A percentile compares a stretch with the other conserved stretches of the same genome.
These are phyloP conservation scores for Odontomachus brunneus DNA, from an alignment of 1,140 invertebrate species.

Conservation along the genomic window DNA sequence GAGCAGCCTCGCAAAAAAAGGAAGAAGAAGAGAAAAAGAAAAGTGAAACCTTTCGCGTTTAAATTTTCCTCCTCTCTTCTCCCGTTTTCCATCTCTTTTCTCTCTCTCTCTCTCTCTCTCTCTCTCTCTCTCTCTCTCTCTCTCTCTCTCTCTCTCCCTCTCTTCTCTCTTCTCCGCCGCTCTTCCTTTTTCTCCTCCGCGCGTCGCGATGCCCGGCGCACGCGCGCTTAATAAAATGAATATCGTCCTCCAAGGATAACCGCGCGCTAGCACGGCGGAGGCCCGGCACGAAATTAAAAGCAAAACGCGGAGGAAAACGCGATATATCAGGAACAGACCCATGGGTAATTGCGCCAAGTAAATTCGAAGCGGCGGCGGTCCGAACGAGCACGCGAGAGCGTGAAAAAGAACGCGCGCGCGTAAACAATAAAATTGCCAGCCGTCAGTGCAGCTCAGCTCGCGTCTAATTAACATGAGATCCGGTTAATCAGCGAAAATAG, in stretches of 20 bases:
- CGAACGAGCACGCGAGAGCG: conserved; percentile 38
- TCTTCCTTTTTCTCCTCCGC: neutral
- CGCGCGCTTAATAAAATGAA: conserved; percentile 60
- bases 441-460: conserved; percentile 6
- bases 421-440: conserved; percentile 66
- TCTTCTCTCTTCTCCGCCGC: neutral
- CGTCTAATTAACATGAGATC: conserved; percentile 47
- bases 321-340: conserved; percentile 66
- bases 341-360: conserved; percentile 68
- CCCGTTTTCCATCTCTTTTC: conserved; percentile 23
- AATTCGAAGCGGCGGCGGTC: conserved; percentile 62
- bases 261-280: conserved; percentile 33
- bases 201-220: conserved; percentile 47
- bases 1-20: neutral
- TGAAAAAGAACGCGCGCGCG: conserved; percentile 44
- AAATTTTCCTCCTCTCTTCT: conserved; percentile 43
- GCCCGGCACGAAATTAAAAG: conserved; percentile 67
- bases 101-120: conserved; percentile 27
- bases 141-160: neutral
- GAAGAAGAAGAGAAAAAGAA: neutral
- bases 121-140: conserved; percentile 11
- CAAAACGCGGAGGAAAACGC: conserved; percentile 61
- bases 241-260: conserved; percentile 52
- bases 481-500: conserved; percentile 32
- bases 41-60: neutral